Percentiles rank a stretch among this genome's conserved stretches.
phyloP scores from a whole-genome alignment of 2,797 vertebrate species.

The Gallirallus australis region DNA sequence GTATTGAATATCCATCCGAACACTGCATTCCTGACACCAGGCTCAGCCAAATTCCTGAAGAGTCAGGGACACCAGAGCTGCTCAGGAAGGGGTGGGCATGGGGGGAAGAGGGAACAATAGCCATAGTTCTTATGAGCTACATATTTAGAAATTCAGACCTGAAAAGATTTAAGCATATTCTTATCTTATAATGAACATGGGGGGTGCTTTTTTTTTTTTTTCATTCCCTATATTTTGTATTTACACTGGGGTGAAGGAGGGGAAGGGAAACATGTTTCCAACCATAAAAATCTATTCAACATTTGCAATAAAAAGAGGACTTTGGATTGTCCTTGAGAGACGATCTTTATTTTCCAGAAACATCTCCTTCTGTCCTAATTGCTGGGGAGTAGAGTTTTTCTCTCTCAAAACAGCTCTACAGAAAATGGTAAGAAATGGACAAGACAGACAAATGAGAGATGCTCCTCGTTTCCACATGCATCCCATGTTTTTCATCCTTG shows the following conservation, averaged over 20 bases:
- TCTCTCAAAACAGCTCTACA: background rate
- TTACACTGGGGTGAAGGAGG: background rate
- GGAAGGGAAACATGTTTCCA: background rate
- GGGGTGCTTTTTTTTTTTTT: background rate
- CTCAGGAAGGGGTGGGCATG: accelerated
- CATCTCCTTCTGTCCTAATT: background rate
- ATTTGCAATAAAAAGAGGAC: background rate
- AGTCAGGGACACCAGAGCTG: background rate
- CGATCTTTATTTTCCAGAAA: conserved; percentile 24
- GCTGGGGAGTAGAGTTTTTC: background rate
- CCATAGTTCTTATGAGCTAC: background rate
- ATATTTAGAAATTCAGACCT: background rate
- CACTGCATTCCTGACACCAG: background rate
- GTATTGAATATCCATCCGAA: background rate
- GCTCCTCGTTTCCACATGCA: background rate
- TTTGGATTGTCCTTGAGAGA: background rate
- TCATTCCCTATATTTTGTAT: background rate
- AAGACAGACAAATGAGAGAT: background rate
- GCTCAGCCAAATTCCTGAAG: background rate
- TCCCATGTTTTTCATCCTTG: background rate
- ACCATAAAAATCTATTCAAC: background rate
- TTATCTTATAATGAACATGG: background rate
- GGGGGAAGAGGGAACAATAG: background rate
- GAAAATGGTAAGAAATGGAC: background rate
- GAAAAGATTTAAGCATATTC: background rate